These are phyloP conservation scores for Bombus confusus DNA, from an alignment of 1,140 invertebrate genomes.

Conservation along the genomic window DNA sequence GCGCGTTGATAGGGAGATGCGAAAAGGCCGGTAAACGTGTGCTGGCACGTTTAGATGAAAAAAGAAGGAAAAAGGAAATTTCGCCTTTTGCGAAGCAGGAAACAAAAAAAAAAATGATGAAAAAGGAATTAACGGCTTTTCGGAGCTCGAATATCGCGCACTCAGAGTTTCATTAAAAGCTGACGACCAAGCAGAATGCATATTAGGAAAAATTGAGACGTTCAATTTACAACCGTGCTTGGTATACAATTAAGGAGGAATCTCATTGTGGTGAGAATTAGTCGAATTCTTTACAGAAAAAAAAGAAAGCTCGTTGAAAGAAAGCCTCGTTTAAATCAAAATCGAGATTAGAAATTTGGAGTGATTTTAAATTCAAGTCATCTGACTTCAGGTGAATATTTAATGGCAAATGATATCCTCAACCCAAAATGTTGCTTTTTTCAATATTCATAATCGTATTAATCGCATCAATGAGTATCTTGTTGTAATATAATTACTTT, in stretches of 20 bases:
- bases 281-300: not conserved
- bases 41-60: not conserved
- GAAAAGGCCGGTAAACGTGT: not conserved
- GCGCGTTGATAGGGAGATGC: not conserved
- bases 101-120: not conserved
- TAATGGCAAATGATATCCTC: too few species aligned
- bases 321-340: not conserved
- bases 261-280: constrained; percentile 15
- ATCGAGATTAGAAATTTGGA: not conserved
- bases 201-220: constrained; percentile 4
- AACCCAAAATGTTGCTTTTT: too few species aligned
- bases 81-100: not conserved
- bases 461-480: too few species aligned
- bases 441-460: too few species aligned
- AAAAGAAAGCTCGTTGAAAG: too few species aligned
- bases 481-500: too few species aligned
- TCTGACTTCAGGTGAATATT: too few species aligned
- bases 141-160: too few species aligned
- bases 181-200: too few species aligned
- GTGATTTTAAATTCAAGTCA: too few species aligned
- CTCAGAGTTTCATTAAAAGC: not conserved
- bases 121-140: not conserved
- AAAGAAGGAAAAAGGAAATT: not conserved
- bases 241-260: not conserved
- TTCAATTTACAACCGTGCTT: not conserved